Conservation (phyloP, 2,888 invertebrate species). For the Ectobius pallidus region DNA sequence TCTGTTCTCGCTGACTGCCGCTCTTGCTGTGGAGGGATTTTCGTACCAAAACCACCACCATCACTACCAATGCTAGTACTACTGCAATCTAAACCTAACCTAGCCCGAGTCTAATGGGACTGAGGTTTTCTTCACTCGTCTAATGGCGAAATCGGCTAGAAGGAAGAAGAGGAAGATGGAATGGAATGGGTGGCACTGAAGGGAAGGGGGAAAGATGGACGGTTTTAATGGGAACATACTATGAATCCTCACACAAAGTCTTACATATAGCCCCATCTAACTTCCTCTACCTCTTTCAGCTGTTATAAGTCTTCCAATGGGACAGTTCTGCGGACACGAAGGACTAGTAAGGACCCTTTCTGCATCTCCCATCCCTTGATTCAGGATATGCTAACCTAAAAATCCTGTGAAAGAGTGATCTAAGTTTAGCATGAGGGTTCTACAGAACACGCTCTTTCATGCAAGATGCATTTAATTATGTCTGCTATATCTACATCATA, state of each 20-base stretch:
- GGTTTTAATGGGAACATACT: slow-evolving; percentile 43
- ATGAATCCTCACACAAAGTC: slow-evolving; percentile 41
- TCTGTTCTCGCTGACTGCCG: too few relatives aligned
- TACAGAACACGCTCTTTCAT: too few relatives aligned
- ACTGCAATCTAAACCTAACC: slow-evolving; percentile 42
- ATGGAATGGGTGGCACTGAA: slow-evolving; percentile 13
- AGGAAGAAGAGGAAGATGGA: slow-evolving; percentile 29
- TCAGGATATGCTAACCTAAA: too few relatives aligned
- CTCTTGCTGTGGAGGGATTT: slow-evolving; percentile 27
- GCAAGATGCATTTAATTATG: too few relatives aligned
- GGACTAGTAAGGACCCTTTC: not conserved
- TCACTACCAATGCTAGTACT: too few relatives aligned
- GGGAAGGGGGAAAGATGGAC: slow-evolving; percentile 37
- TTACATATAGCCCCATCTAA: slow-evolving; percentile 33
- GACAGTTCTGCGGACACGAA: slow-evolving; percentile 38
- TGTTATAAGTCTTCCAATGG: slow-evolving; percentile 41
- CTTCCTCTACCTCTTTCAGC: not conserved
- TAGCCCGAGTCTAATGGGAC: slow-evolving; percentile 42
- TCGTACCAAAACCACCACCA: slow-evolving; percentile 33
- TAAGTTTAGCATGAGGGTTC: too few relatives aligned
- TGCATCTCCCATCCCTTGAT: not conserved
- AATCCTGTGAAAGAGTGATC: too few relatives aligned
- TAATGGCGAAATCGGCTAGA: slow-evolving; percentile 40
- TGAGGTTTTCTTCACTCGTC: slow-evolving; percentile 43
- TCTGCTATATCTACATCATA: too few relatives aligned